Conservation (phyloP, 2,113 vertebrate genomes). For the Furnarius figulus region DNA sequence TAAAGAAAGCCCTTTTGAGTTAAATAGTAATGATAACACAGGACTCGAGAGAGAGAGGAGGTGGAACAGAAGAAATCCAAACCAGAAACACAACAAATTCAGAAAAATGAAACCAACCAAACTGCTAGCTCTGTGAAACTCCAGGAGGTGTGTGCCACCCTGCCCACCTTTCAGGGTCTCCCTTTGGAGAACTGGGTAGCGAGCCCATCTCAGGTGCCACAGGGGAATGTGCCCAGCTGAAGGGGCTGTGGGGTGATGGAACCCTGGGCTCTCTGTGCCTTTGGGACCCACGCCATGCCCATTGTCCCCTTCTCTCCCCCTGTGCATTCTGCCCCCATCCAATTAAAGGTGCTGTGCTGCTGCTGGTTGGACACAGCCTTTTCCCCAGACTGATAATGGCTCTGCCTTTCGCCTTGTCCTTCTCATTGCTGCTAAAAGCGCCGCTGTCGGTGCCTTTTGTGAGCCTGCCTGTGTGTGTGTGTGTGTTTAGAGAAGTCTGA, state of each 20-base stretch:
- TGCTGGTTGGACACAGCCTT: not conserved
- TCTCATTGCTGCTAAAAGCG: not conserved
- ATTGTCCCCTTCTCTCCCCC: not conserved
- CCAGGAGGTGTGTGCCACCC: not conserved
- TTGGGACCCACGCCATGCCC: not conserved
- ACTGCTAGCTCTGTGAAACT: not conserved
- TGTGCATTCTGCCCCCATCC: not conserved
- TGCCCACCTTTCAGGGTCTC: not conserved
- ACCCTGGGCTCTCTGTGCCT: not conserved
- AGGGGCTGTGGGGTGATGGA: not conserved
- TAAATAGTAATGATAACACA: not conserved
- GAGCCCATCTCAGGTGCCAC: accelerated
- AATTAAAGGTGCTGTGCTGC: not conserved
- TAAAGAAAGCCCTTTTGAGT: not conserved
- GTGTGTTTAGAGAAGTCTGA: not conserved
- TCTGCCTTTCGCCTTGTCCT: not conserved
- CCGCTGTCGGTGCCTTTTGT: not conserved
- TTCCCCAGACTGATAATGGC: not conserved
- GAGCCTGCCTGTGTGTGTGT: not conserved
- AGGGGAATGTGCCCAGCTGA: not conserved
- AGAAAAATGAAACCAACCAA: not conserved
- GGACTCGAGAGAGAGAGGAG: not conserved
- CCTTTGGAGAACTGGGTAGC: not conserved
- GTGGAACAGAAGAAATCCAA: not conserved
- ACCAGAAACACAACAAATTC: not conserved